Conservation (phyloP, 2,797 vertebrate species). For the Chelonia mydas region DNA sequence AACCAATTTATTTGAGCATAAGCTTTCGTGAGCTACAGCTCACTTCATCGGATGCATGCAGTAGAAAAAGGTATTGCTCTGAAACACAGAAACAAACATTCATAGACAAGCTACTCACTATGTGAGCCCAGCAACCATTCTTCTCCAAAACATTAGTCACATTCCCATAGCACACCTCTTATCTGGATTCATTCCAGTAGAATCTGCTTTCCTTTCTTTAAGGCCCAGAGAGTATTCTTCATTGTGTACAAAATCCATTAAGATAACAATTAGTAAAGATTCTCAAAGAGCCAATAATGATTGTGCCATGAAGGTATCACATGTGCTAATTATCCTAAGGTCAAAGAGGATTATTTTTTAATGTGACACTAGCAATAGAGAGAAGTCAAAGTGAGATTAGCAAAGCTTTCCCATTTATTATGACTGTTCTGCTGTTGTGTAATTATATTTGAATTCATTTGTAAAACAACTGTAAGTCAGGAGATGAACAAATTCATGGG, state of each 20-base stretch:
- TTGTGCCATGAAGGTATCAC: neutral
- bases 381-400: neutral
- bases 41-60: neutral
- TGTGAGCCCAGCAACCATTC: neutral
- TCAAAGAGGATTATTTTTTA: neutral
- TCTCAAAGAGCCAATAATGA: neutral
- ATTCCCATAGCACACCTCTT: neutral
- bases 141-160: accelerated
- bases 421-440: neutral
- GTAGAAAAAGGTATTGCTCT: neutral
- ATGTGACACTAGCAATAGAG: accelerated
- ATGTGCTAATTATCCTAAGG: neutral
- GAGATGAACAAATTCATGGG: neutral
- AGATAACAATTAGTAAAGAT: constrained; percentile 43
- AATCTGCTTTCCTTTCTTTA: neutral
- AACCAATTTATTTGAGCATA: too few relatives aligned
- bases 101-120: neutral
- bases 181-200: neutral
- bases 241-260: neutral
- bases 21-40: too few relatives aligned
- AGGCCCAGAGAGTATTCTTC: neutral
- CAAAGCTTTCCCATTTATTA: neutral
- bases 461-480: neutral
- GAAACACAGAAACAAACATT: neutral
- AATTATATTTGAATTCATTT: constrained; percentile 21